These are phyloP conservation scores for Halotydeus destructor DNA, from an alignment of 1,140 invertebrate genomes.

Conservation along the genomic window DNA sequence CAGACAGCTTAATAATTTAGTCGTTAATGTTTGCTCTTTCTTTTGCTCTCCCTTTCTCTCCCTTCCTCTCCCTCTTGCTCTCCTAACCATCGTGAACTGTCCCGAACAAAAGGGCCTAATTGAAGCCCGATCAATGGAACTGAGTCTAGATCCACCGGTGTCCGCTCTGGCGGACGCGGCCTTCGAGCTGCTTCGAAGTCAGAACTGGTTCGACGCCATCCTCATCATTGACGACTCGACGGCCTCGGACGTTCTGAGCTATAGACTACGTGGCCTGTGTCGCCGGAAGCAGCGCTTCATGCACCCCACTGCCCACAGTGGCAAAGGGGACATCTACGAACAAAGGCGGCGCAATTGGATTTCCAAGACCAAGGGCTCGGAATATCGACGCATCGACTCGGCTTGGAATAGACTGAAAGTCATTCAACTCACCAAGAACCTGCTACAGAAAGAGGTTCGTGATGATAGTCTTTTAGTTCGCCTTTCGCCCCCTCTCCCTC, in stretches of 20 bases:
- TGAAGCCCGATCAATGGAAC: neutral
- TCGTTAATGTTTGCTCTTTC: neutral
- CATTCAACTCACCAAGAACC: slow-evolving; percentile 7
- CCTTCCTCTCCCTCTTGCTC: neutral
- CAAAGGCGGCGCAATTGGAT: neutral
- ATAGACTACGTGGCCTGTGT: slow-evolving; percentile 9
- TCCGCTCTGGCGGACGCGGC: slow-evolving; percentile 12
- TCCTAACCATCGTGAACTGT: neutral
- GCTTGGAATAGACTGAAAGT: slow-evolving; percentile 4
- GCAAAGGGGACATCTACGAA: neutral
- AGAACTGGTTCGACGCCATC: slow-evolving; percentile 14
- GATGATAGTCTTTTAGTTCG: neutral
- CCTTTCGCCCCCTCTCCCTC: too few relatives aligned
- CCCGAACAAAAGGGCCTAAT: neutral
- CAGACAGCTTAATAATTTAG: too few relatives aligned
- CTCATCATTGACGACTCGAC: slow-evolving; percentile 13
- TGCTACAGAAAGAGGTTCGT: slow-evolving; percentile 5
- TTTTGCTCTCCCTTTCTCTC: neutral
- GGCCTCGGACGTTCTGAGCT: slow-evolving; percentile 11
- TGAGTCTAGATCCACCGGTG: slow-evolving; percentile 13
- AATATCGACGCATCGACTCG: slow-evolving; percentile 4
- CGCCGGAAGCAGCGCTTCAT: too few relatives aligned
- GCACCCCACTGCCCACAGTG: too few relatives aligned
- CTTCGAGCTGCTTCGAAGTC: slow-evolving; percentile 10
- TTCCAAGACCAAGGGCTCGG: too few relatives aligned